phyloP scores from a whole-genome alignment of 2,113 vertebrate species.

The Gracilinanus agilis region DNA sequence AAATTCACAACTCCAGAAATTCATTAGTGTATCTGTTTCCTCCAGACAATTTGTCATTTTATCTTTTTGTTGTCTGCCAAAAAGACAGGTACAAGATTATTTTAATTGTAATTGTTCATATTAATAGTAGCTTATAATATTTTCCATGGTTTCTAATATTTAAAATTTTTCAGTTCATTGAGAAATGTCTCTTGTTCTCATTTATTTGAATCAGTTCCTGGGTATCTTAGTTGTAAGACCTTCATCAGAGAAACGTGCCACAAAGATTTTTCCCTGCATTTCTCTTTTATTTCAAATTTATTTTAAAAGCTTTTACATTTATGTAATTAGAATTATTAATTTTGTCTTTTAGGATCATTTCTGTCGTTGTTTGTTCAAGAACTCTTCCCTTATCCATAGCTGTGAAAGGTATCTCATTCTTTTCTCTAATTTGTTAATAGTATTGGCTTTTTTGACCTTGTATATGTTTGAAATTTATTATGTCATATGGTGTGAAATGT shows the following conservation, averaged over 20 bases:
- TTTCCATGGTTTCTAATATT: not conserved
- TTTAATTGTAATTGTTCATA: not conserved
- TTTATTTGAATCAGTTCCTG: not conserved
- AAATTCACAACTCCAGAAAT: not conserved
- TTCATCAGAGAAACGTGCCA: not conserved
- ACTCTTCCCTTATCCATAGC: not conserved
- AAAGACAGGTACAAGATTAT: not conserved
- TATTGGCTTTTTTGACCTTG: not conserved
- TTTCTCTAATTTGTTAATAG: not conserved
- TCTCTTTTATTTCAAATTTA: not conserved
- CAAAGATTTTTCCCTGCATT: not conserved
- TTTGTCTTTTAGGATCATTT: not conserved
- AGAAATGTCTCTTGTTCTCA: not conserved
- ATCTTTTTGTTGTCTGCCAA: not conserved
- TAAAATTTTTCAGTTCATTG: no score
- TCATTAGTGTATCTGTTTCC: not conserved
- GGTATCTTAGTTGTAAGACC: not conserved
- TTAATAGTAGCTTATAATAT: not conserved
- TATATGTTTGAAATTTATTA: not conserved
- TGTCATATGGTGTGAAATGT: not conserved
- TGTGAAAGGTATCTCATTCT: not conserved
- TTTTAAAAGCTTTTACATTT: not conserved
- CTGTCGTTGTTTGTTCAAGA: not conserved
- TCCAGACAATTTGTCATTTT: not conserved
- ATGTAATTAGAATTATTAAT: not conserved